These are phyloP conservation scores for Phalacrocorax pelagicus DNA, from an alignment of 2,113 vertebrate genomes.

Conservation along the genomic window DNA sequence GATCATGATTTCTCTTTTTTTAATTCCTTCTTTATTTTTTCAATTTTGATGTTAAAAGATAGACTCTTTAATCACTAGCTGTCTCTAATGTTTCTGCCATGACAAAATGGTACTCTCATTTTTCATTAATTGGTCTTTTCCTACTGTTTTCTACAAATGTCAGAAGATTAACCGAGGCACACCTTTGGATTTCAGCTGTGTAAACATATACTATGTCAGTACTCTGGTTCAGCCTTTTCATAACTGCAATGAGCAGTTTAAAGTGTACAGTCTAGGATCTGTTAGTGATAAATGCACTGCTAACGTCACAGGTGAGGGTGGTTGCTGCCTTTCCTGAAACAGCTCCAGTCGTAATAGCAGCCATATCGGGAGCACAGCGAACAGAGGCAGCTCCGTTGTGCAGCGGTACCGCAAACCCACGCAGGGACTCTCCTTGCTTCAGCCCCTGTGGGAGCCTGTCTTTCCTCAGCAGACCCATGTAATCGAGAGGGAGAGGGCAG, in stretches of 20 bases:
- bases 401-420: background rate
- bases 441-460: background rate
- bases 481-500: background rate
- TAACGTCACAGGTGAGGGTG: background rate
- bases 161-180: background rate
- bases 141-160: background rate
- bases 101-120: background rate
- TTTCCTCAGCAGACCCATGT: background rate
- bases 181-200: background rate
- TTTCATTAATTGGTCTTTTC: background rate
- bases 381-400: background rate
- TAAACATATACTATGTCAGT: background rate
- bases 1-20: background rate
- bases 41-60: background rate
- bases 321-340: background rate
- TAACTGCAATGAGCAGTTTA: background rate
- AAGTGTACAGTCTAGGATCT: background rate
- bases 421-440: background rate
- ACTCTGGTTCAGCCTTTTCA: background rate
- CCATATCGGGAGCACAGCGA: background rate
- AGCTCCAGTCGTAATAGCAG: accelerated
- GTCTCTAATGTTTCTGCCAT: background rate
- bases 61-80: background rate
- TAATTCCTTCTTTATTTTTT: background rate
- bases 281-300: background rate